Percentiles rank a stretch among this genome's conserved stretches.
Evolutionary conservation across 2,113 vertebrate genomes (phyloP).

Genomic region (Phylloscopus trochiloides): DNA sequence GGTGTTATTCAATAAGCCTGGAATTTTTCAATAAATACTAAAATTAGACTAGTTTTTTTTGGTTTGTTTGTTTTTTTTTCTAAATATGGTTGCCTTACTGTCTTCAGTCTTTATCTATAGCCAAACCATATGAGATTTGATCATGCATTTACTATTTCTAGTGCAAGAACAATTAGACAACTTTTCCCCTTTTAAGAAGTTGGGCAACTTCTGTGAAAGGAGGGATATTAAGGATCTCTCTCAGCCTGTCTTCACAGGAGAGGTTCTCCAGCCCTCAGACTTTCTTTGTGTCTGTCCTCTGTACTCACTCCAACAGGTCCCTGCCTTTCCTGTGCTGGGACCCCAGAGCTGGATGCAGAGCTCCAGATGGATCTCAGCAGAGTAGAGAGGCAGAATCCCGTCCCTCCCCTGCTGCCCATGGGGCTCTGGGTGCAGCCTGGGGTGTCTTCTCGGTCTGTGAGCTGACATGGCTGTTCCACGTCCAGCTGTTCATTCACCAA

Average conservation of each 20-base stretch:
- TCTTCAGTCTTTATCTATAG: neutral
- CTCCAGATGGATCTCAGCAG: neutral
- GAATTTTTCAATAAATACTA: neutral
- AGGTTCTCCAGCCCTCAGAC: neutral
- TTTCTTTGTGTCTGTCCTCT: neutral
- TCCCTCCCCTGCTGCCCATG: fast-evolving
- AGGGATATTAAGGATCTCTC: neutral
- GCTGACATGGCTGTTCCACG: neutral
- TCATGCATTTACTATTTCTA: neutral
- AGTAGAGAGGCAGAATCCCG: neutral
- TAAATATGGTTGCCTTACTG: neutral
- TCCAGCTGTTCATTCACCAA: neutral
- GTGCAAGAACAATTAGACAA: neutral
- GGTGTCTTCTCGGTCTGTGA: neutral
- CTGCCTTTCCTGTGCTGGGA: fast-evolving
- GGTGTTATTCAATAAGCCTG: neutral
- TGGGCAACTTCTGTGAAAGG: neutral
- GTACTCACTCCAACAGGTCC: fast-evolving
- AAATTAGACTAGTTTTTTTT: neutral
- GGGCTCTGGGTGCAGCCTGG: neutral
- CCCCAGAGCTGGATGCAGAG: neutral
- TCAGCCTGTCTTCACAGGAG: neutral
- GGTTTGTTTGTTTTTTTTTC: neutral
- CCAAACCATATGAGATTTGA: neutral
- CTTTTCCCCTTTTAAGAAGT: neutral